Conservation (phyloP, 23 tunicate genomes). For the Clavelina lepadiformis region DNA sequence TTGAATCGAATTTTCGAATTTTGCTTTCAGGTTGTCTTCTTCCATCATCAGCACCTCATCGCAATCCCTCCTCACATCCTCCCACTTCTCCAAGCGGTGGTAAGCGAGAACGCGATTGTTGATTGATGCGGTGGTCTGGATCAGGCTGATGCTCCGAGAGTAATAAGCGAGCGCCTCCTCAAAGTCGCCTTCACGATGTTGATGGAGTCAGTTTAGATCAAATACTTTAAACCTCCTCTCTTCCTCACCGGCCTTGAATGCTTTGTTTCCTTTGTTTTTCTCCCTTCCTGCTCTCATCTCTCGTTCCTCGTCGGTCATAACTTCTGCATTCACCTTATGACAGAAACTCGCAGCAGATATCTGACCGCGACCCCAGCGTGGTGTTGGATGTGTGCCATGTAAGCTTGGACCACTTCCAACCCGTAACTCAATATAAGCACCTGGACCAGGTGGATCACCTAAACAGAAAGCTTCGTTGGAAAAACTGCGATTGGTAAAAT, state of each 20-base stretch:
- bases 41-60: slow-evolving; percentile 54
- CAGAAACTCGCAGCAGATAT: slow-evolving; percentile 25
- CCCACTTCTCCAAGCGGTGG: slow-evolving; percentile 55
- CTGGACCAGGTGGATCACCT: too few relatives aligned
- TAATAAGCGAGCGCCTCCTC: slow-evolving; percentile 89
- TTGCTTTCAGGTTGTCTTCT: slow-evolving; percentile 78
- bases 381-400: too few relatives aligned
- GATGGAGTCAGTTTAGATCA: too few relatives aligned
- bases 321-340: slow-evolving; percentile 38
- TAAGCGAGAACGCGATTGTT: slow-evolving; percentile 85
- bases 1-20: slow-evolving; percentile 67
- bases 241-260: slow-evolving; percentile 87
- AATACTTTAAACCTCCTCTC: too few relatives aligned
- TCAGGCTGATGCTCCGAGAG: slow-evolving; percentile 57
- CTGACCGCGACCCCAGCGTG: too few relatives aligned
- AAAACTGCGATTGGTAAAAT: too few relatives aligned
- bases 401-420: too few relatives aligned
- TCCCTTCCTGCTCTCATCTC: slow-evolving; percentile 35
- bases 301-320: slow-evolving; percentile 44
- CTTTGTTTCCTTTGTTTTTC: slow-evolving; percentile 90
- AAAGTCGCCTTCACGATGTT: slow-evolving; percentile 69
- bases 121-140: slow-evolving; percentile 54
- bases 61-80: slow-evolving; percentile 42
- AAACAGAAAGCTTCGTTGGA: too few relatives aligned
- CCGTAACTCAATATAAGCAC: too few relatives aligned